Evolutionary conservation across 2,113 vertebrate genomes (phyloP).

Genomic region (Paralichthys olivaceus): DNA sequence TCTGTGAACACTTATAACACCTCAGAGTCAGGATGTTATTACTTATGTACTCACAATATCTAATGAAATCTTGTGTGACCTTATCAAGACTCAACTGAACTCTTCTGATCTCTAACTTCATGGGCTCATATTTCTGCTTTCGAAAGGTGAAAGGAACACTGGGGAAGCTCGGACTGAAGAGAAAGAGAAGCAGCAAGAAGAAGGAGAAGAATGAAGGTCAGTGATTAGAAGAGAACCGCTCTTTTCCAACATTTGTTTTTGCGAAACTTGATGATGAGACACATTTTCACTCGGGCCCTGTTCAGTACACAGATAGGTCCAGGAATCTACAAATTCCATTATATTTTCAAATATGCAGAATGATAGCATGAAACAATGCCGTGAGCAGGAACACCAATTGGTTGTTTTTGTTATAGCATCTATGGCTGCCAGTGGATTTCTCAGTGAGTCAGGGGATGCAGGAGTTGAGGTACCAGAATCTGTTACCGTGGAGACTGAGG

Average conservation of each 20-base stretch:
- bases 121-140: background rate
- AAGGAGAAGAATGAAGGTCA: slow-evolving; percentile 70
- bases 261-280: background rate
- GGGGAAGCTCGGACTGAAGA: slow-evolving; percentile 83
- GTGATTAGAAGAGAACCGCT: background rate
- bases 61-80: background rate
- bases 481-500: slow-evolving; percentile 89
- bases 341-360: background rate
- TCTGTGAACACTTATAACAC: background rate
- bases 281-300: background rate
- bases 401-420: slow-evolving; percentile 1
- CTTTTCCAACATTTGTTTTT: background rate
- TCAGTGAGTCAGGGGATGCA: slow-evolving; percentile 56
- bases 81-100: background rate
- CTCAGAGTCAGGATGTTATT: background rate
- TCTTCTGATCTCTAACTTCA: background rate
- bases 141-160: slow-evolving; percentile 75
- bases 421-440: slow-evolving; percentile 42
- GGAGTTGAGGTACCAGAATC: slow-evolving; percentile 83
- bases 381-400: background rate
- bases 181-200: slow-evolving; percentile 86
- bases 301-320: background rate
- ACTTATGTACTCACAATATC: background rate
- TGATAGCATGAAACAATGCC: background rate
- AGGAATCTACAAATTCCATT: background rate